Conservation (phyloP, 2,797 vertebrate species). For the Syncerus caffer region DNA sequence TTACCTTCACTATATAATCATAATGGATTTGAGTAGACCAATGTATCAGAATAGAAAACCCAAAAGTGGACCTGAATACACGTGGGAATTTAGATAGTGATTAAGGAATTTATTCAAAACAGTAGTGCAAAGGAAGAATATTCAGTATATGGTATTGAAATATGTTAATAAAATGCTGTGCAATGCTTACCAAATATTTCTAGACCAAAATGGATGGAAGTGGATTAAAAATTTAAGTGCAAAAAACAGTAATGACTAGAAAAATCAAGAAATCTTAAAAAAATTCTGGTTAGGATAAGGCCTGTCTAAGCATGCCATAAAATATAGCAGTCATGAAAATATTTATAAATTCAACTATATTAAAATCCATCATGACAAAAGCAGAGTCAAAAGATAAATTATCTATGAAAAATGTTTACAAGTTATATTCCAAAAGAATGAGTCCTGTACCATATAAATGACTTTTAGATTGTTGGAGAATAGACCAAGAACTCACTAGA, state of each 20-base stretch:
- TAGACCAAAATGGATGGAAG: background rate
- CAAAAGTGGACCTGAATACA: background rate
- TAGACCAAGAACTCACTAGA: background rate
- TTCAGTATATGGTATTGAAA: background rate
- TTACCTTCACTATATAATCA: background rate
- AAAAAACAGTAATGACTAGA: background rate
- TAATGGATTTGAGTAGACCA: background rate
- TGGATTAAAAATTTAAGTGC: slow-evolving; percentile 17
- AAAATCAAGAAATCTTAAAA: slow-evolving; percentile 2
- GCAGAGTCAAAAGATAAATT: slow-evolving; percentile 13
- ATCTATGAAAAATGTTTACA: background rate
- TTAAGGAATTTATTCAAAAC: background rate
- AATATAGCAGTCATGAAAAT: slow-evolving; percentile 8
- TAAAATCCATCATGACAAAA: background rate
- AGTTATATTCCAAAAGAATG: background rate
- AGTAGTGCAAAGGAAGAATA: background rate
- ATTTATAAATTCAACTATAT: background rate
- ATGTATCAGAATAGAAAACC: background rate
- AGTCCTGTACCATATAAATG: background rate
- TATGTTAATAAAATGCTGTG: background rate
- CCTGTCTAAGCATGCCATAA: background rate
- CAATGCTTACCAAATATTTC: background rate
- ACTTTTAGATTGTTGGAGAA: background rate
- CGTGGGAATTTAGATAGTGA: background rate
- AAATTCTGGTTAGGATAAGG: background rate